Percentiles rank a stretch among this genome's conserved stretches.
Evolutionary conservation across 2,797 vertebrate species (phyloP).

Genomic region (Mormyrus proboscirostris): DNA sequence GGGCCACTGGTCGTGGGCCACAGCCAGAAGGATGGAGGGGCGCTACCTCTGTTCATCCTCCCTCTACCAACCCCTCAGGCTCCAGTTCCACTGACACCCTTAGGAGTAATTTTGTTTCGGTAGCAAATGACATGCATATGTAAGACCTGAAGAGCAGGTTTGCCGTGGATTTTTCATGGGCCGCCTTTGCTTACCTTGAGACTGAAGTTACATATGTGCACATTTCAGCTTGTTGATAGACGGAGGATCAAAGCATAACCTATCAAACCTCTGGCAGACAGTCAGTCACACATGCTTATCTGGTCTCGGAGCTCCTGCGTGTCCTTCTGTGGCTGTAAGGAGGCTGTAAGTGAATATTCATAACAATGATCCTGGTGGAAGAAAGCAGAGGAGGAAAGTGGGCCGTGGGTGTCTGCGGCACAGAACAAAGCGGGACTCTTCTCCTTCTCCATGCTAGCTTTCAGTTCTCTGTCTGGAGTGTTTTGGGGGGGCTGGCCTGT

Average conservation of each 20-base stretch:
- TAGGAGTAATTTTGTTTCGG: constrained; percentile 60
- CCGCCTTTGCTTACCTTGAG: constrained; percentile 59
- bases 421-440: not conserved
- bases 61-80: not conserved
- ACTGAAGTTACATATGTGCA: constrained; percentile 40
- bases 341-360: not conserved
- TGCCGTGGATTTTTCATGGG: constrained; percentile 57
- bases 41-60: not conserved
- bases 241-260: not conserved
- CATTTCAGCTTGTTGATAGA: not conserved
- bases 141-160: constrained; percentile 59
- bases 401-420: not conserved
- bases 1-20: constrained; percentile 56
- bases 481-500: not conserved
- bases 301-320: not conserved
- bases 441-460: not conserved
- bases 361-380: not conserved
- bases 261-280: not conserved
- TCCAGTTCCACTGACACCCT: not conserved
- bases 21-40: constrained; percentile 42
- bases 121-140: constrained; percentile 57
- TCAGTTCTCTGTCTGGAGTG: not conserved
- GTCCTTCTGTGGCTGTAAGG: not conserved
- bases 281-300: not conserved
- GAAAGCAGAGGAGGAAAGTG: not conserved